phyloP scores from a whole-genome alignment of 2,797 vertebrate species.

The Steatocranus sp. region DNA sequence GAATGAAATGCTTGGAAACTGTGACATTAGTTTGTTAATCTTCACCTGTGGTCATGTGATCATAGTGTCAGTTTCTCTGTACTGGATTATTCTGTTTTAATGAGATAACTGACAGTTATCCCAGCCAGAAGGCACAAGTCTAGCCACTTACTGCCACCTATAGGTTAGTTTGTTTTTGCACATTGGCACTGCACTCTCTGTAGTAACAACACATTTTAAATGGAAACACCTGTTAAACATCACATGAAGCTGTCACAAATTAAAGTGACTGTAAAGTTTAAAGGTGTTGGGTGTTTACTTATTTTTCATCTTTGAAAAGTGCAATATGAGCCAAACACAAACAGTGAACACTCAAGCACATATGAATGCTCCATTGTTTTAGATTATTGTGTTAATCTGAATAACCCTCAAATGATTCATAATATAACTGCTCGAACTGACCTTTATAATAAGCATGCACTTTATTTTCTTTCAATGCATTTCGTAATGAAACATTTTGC shows the following conservation, averaged over 20 bases:
- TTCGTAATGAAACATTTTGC: neutral
- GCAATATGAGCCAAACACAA: neutral
- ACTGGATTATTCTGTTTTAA: neutral
- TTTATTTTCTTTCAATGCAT: neutral
- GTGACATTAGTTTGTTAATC: neutral
- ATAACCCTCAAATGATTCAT: neutral
- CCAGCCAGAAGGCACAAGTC: neutral
- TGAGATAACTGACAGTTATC: neutral
- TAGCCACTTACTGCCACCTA: conserved; percentile 36
- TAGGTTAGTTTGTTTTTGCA: neutral
- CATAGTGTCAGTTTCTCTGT: neutral
- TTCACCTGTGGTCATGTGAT: neutral
- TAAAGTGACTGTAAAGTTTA: neutral
- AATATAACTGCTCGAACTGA: neutral
- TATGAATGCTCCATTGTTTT: neutral
- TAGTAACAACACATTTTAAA: neutral
- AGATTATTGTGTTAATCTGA: neutral
- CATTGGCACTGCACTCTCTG: neutral
- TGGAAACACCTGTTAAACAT: neutral
- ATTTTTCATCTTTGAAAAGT: neutral
- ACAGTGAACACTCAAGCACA: neutral
- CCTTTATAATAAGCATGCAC: conserved; percentile 40
- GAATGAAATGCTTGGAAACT: conserved; percentile 19
- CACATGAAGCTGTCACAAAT: neutral
- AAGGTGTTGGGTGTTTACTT: neutral